Evolutionary conservation across 2,888 invertebrate species (phyloP), one percentile per base, ranked within the genome.

Genomic region (Catonia carolina): DNA sequence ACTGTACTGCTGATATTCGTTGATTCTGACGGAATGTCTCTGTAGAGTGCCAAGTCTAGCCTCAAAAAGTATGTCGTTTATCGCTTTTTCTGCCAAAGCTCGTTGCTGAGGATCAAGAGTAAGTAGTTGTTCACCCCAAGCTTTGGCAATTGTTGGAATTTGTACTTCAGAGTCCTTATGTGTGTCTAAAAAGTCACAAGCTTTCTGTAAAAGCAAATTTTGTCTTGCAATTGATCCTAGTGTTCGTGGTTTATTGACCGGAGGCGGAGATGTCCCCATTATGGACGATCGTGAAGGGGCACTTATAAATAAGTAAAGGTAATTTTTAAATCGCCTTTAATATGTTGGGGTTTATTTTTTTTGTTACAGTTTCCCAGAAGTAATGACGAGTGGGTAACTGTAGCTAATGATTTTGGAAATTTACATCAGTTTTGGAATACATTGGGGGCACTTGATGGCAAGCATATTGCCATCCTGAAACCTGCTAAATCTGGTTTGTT

Each of bases 21-120:
- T 53, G 27, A 55, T 53, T 48, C 52, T 39, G 39, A 54, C 53
- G 8, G 60, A 60, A 14, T 58, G 23, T 36, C 56, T 48, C 14
- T 60, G 31, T 27, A 58, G 42, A 33, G 58, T 60, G 1, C 56
- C 56, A 39, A 60, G 31, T 18, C 45, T 42, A 15, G 51, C 58
- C 39, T 61, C 61, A 60, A 60, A 61, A 10, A 61, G 47, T 14
- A 61, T 37, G 27, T 61, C 61, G 57, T 60, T 61, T 10, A 61
- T 60, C 8, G 58, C 58, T 48, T 61, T 60, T 20, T 60, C 51
- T 33, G 60, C 56, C 35, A 56, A 58, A 18, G 45, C 14, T 53
- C 50, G 35, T 60, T 60, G 60, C 20, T 50, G 10, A n/a, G 54
- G 51, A 31, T 47, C n/a, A 17, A 60, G 37, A 2, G 35, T 55